Conservation (phyloP, 2,888 invertebrate genomes). For the Diarsia mendica region DNA sequence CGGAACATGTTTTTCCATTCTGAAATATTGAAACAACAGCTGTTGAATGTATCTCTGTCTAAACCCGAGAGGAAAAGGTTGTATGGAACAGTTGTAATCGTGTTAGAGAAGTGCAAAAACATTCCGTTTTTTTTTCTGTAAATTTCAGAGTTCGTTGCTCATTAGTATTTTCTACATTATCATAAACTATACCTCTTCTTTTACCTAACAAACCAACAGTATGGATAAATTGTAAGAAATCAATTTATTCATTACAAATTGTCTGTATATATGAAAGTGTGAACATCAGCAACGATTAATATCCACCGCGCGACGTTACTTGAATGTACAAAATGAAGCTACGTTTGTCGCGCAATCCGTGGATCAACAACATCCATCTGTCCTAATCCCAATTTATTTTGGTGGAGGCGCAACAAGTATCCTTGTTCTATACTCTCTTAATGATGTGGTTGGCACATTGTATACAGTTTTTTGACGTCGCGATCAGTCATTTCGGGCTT, state of each 20-base stretch:
- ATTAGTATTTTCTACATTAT: too few species aligned
- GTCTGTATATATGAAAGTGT: background rate
- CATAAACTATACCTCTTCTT: too few species aligned
- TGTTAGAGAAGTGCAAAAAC: too few species aligned
- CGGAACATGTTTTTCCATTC: too few species aligned
- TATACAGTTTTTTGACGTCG: background rate
- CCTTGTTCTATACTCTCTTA: background rate
- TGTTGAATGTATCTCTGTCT: too few species aligned
- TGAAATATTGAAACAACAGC: too few species aligned
- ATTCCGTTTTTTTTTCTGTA: too few species aligned
- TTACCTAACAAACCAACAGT: background rate
- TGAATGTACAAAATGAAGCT: background rate
- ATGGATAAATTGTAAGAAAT: background rate
- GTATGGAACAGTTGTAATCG: too few species aligned
- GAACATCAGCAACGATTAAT: slow-evolving; percentile 3
- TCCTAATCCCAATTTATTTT: slow-evolving; percentile 1
- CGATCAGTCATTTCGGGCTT: too few species aligned
- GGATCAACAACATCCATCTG: background rate
- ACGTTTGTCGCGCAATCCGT: background rate
- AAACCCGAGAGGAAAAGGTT: too few species aligned
- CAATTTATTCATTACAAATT: background rate
- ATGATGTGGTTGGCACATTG: background rate
- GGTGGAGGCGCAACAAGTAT: slow-evolving; percentile 15
- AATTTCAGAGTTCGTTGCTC: too few species aligned
- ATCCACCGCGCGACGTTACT: background rate